Conservation (phyloP, 2,113 vertebrate genomes). For the Polyodon spathula region DNA sequence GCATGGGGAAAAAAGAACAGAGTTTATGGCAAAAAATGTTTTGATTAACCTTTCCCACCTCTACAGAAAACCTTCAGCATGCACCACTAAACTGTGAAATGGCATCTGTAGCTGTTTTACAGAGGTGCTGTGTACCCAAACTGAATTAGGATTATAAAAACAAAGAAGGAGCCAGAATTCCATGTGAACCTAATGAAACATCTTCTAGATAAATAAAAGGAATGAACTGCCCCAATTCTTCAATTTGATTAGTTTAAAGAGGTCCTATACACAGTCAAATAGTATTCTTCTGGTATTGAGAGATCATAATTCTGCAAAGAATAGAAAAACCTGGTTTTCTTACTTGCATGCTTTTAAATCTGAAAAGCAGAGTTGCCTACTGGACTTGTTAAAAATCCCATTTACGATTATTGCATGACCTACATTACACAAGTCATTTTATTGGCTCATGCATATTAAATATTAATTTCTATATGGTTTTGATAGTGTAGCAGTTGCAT, state of each 20-base stretch:
- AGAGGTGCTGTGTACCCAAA: conserved; percentile 34
- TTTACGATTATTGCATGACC: too few species aligned
- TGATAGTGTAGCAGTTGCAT: too few species aligned
- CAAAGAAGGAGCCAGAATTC: not conserved
- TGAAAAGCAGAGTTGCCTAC: too few species aligned
- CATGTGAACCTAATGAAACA: not conserved
- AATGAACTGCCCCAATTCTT: not conserved
- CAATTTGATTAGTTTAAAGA: not conserved
- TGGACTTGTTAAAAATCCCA: too few species aligned
- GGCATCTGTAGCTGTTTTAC: conserved; percentile 57
- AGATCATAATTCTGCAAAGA: too few species aligned
- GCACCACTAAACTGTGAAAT: conserved; percentile 79
- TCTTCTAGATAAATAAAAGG: not conserved
- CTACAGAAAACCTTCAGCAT: conserved; percentile 50
- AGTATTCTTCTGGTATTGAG: too few species aligned
- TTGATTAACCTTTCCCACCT: conserved; percentile 70
- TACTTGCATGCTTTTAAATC: too few species aligned
- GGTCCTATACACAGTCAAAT: too few species aligned
- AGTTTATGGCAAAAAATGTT: conserved; percentile 64
- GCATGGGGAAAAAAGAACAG: conserved; percentile 39
- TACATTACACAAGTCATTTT: too few species aligned
- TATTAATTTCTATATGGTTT: too few species aligned
- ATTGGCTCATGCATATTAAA: too few species aligned
- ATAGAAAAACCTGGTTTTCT: too few species aligned
- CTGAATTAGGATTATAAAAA: conserved; percentile 14